These are phyloP conservation scores for Rhinella marina DNA, from an alignment of 2,797 vertebrate genomes.

Conservation along the genomic window DNA sequence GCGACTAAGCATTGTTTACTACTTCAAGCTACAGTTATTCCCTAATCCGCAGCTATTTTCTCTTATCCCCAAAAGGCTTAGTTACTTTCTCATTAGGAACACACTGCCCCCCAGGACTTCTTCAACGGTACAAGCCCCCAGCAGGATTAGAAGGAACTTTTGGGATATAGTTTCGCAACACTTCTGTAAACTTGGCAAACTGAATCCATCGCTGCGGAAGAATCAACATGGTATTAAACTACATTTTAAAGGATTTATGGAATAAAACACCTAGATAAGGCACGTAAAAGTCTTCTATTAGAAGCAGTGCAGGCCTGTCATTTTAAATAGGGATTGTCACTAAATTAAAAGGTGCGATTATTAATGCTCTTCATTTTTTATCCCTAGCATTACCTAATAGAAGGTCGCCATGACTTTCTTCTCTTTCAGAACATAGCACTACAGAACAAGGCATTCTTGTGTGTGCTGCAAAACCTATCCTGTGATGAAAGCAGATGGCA, in stretches of 20 bases:
- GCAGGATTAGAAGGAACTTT: constrained; percentile 56
- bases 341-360: not conserved
- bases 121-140: constrained; percentile 29
- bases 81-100: constrained; percentile 56
- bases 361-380: not conserved
- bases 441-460: constrained; percentile 29
- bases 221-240: constrained; percentile 12
- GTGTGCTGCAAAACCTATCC: constrained; percentile 41
- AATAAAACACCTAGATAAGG: constrained; percentile 7
- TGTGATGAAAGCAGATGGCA: constrained; percentile 58
- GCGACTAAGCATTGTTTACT: constrained; percentile 58
- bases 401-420: constrained; percentile 38
- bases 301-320: not conserved
- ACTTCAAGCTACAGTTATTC: constrained; percentile 56
- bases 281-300: not conserved
- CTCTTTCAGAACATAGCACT: not conserved
- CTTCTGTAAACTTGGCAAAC: constrained; percentile 47
- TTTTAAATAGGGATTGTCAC: not conserved
- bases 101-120: constrained; percentile 45
- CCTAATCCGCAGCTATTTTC: constrained; percentile 37
- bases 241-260: not conserved
- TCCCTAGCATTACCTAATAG: constrained; percentile 16
- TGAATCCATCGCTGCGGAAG: constrained; percentile 15
- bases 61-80: constrained; percentile 53
- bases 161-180: constrained; percentile 38